Evolutionary conservation across 2,797 vertebrate species (phyloP).

Genomic region (Gymnothorax javanicus): DNA sequence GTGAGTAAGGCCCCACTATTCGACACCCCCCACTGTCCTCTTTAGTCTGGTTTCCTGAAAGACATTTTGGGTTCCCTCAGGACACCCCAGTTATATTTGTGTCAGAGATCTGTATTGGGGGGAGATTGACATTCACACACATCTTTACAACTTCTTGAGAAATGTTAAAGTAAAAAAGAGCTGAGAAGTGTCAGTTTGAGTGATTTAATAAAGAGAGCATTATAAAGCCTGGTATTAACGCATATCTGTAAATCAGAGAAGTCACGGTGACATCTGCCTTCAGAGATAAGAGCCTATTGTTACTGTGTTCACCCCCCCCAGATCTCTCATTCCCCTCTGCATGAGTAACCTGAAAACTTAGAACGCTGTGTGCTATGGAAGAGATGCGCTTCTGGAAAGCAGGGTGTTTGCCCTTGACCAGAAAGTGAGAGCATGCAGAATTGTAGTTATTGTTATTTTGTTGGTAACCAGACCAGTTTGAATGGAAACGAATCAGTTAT

Average conservation of each 20-base stretch:
- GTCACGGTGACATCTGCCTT: not conserved
- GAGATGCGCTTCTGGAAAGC: not conserved
- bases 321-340: not conserved
- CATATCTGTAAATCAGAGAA: constrained; percentile 21
- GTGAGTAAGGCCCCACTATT: not conserved
- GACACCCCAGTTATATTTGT: not conserved
- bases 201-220: constrained; percentile 13
- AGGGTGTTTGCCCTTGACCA: not conserved
- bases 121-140: not conserved
- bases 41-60: not conserved
- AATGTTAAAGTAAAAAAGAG: constrained; percentile 1
- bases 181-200: not conserved
- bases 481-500: not conserved
- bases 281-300: not conserved
- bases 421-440: not conserved
- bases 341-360: not conserved
- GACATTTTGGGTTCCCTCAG: not conserved
- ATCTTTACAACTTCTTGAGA: not conserved
- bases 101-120: not conserved
- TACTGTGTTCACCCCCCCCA: not conserved
- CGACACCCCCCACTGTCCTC: not conserved
- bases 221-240: not conserved
- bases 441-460: not conserved
- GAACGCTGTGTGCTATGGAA: not conserved
- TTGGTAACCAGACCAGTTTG: not conserved